Evolutionary conservation across 2,888 invertebrate genomes (phyloP), one percentile per base, ranked within the genome.

Genomic region (Meiosimyza decipiens): DNA sequence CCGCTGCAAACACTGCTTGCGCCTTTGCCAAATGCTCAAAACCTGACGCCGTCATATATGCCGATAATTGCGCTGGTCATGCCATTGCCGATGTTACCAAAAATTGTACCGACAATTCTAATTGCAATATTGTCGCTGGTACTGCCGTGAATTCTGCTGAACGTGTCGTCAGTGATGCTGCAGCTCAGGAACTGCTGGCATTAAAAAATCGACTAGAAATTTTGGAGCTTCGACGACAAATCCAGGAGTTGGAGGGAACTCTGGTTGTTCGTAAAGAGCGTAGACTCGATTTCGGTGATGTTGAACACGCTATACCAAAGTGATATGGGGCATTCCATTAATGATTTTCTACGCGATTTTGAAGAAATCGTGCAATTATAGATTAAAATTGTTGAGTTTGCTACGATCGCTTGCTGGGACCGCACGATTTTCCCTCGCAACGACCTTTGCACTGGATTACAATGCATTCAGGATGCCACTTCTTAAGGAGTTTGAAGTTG

Each of bases 231-330:
- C 22, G 22, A 55, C 18, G 55, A 9, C 18, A 55, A 18, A 55
- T 11, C 55, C 18, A 18, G 18, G 18, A 13, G n/a, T 55, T 6
- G 13, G 13, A 55, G 1, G 55, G 16, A 11, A 5, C n/a, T 18
- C 5, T 18, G 16, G 55, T 18, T 18, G 18, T 12, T 55, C 16
- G 47, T 55, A 49, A 13, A 7, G 28, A 64, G 54, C 64, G 64
- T 13, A 59, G 57, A 5, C 28, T 54, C 6, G 33, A 59, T 22
- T 71, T 71, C 51, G 13, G 51, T 11, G 71, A 66, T 18, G 52
- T 71, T 55, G 60, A 71, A 15, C 71, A 71, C 13, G 66, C 51
- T 12, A 40, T 65, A 11, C n/a, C 60, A 5, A 57, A 71, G 49
- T 49, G 64, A 71, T 28, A 12, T 50, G 6, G 12, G 62, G 6